Evolutionary conservation across 23 tunicate genomes (phyloP).

Genomic region (Aplidium turbinatum): DNA sequence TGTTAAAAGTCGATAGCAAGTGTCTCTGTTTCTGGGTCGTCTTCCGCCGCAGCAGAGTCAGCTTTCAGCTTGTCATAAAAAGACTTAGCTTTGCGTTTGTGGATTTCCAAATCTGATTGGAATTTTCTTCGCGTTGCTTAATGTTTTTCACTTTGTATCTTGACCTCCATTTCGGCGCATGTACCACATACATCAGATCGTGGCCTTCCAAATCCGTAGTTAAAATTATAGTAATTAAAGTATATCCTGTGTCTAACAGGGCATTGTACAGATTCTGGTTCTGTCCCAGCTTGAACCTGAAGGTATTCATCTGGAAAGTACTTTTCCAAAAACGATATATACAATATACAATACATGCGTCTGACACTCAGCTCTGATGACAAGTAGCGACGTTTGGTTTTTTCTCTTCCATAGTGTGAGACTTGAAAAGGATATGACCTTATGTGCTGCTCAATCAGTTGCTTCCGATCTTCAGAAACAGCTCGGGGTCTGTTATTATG

Average conservation of each 20-base stretch:
- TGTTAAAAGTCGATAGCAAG: too few relatives aligned
- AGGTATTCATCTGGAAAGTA: constrained; percentile 1
- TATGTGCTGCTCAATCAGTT: too few relatives aligned
- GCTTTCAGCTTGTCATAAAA: too few relatives aligned
- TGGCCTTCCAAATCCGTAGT: constrained; percentile 11
- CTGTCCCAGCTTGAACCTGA: constrained; percentile 1
- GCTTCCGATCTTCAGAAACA: too few relatives aligned
- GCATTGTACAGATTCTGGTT: neutral
- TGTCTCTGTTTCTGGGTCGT: too few relatives aligned
- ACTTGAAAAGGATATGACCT: neutral
- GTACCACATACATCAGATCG: neutral
- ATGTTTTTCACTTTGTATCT: neutral
- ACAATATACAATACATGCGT: too few relatives aligned
- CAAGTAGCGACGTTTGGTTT: neutral
- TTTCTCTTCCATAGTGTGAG: neutral
- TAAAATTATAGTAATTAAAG: constrained; percentile 14
- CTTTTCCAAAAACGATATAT: too few relatives aligned
- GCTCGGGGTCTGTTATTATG: too few relatives aligned
- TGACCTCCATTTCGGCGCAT: constrained; percentile 9
- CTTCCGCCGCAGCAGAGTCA: too few relatives aligned
- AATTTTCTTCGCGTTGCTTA: neutral
- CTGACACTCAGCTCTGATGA: constrained; percentile 17
- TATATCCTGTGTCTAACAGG: neutral
- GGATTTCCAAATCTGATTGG: too few relatives aligned
- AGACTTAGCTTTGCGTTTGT: too few relatives aligned